Conservation (phyloP, 2,797 vertebrate genomes). For the Melanotaenia boesemani region DNA sequence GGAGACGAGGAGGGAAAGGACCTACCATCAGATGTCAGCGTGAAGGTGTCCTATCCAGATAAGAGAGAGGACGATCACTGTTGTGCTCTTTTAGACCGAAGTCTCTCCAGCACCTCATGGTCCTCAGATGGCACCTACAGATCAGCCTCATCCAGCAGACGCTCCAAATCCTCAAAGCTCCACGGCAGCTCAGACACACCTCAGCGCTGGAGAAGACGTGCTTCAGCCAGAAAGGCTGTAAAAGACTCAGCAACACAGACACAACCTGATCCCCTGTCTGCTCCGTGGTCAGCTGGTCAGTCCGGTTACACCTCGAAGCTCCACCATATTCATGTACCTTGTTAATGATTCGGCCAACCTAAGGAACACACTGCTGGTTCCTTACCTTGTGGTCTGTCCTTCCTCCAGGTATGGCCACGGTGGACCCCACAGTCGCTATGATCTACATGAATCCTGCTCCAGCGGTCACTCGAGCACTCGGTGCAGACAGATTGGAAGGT, state of each 20-base stretch:
- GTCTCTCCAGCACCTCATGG: slow-evolving; percentile 6
- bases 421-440: slow-evolving; percentile 53
- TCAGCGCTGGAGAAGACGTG: not conserved
- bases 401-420: slow-evolving; percentile 33
- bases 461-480: slow-evolving; percentile 51
- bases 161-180: slow-evolving; percentile 26
- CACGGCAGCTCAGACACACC: not conserved
- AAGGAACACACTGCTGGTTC: not conserved
- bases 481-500: slow-evolving; percentile 88
- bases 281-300: slow-evolving; percentile 79
- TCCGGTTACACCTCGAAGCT: not conserved
- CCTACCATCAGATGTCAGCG: slow-evolving; percentile 25
- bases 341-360: not conserved
- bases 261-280: slow-evolving; percentile 47
- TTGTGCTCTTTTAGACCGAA: slow-evolving; percentile 28
- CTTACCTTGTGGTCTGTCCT: not conserved
- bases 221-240: slow-evolving; percentile 23
- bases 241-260: slow-evolving; percentile 88
- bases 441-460: slow-evolving; percentile 76
- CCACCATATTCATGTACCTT: not conserved
- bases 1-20: slow-evolving; percentile 43
- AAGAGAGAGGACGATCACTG: slow-evolving; percentile 53
- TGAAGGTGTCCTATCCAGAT: slow-evolving; percentile 6
- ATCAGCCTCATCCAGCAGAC: slow-evolving; percentile 10
- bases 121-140: slow-evolving; percentile 18